Base-by-base conservation (phyloP, 2,888 invertebrate species). In the Athalia rosae region DNA sequence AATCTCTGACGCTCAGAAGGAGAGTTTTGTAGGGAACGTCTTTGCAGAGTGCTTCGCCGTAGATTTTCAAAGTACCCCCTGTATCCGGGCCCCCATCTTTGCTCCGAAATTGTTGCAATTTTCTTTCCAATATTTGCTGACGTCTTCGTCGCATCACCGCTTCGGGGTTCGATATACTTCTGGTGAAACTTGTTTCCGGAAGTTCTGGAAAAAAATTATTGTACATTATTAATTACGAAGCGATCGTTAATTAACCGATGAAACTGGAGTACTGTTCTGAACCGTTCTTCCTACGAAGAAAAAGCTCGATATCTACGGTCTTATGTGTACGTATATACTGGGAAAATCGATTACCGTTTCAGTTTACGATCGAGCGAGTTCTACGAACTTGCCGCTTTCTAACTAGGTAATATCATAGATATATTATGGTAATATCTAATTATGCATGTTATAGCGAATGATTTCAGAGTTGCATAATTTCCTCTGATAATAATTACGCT, bases 151-250 rank as follows among this genome's bases (percentile, higher is more conserved):
- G 93, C 99, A 99, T 99, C 84, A 99, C 99, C 79, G 99, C 98
- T 92, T 99, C 99, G 3, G 99, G 99, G 92, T 99, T 99, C 81
- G 99, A 99, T 89, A 99, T 99, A 85, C 98, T 99, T 86, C 99
- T 93, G 69, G 99, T 99, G 91, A 99, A 99, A 85, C 98, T 98
- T 74, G 98, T 99, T 91, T 99, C 98, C 45, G 99, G 99, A 84
- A 99, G 91, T 92, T 99, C 99, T 94, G 91, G 53, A 89, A 89
- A 89, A 89, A 81, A 45, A 71, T 50, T 28, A 8, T 45, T 3
- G 8, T 43, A 62, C 0, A 28, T 53, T 15, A 15, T 58, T 11
- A n/a, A 58, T 5, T 11, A 13, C 1, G 15, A 4, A 58, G n/a
- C 11, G 15, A 13, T 58, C 8, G 58, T 13, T 4, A n/a, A 58